phyloP scores from a whole-genome alignment of 1,140 invertebrate species.

The Euura lappo region DNA sequence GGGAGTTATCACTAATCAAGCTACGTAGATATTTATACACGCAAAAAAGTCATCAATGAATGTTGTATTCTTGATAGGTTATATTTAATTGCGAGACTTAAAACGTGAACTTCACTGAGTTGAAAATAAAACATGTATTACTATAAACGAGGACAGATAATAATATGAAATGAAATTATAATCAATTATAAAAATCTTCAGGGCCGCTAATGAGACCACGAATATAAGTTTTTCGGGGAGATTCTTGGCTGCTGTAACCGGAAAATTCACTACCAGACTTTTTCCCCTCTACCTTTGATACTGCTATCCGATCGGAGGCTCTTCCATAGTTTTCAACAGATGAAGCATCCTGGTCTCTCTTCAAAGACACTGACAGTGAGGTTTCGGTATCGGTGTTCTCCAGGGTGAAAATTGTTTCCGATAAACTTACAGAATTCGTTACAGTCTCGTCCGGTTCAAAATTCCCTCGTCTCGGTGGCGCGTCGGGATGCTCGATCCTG shows the following conservation, averaged over 20 bases:
- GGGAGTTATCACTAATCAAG: too few species aligned
- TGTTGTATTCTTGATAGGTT: too few species aligned
- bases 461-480: neutral
- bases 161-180: too few species aligned
- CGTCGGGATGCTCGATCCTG: neutral
- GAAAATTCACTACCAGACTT: too few species aligned
- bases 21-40: too few species aligned
- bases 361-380: neutral
- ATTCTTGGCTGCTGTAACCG: too few species aligned
- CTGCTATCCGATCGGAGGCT: neutral
- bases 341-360: neutral
- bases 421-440: neutral
- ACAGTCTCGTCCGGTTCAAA: neutral
- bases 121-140: too few species aligned
- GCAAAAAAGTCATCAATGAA: too few species aligned
- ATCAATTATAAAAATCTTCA: neutral
- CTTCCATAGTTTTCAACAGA: neutral
- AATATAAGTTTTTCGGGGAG: neutral
- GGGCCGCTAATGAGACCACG: neutral
- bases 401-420: neutral
- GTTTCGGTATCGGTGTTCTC: neutral
- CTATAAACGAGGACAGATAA: too few species aligned
- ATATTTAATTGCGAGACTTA: too few species aligned
- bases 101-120: too few species aligned
- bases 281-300: neutral